phyloP scores from a whole-genome alignment of 2,888 invertebrate genomes.

The Rotaria macrura region DNA sequence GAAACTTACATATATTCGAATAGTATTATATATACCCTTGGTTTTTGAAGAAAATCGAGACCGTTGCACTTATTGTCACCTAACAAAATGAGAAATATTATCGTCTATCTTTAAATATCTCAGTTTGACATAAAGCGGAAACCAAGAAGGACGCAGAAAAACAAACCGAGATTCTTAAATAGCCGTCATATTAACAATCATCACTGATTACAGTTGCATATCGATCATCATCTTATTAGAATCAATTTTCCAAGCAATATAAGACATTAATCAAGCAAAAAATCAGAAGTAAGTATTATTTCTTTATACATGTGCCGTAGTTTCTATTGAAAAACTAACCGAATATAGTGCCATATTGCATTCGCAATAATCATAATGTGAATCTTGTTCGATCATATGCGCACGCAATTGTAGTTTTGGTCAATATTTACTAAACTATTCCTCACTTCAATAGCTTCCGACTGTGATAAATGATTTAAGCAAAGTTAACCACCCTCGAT shows the following conservation, averaged over 20 bases:
- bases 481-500: background rate
- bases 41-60: background rate
- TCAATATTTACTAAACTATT: background rate
- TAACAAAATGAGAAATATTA: background rate
- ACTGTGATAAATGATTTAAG: background rate
- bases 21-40: background rate
- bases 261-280: background rate
- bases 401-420: background rate
- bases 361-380: background rate
- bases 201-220: background rate
- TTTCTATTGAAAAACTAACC: background rate
- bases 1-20: background rate
- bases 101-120: background rate
- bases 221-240: background rate
- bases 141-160: background rate
- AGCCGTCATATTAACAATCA: background rate
- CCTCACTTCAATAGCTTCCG: background rate
- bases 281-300: background rate
- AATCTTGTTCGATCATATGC: background rate
- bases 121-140: background rate
- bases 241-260: background rate
- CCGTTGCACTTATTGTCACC: background rate
- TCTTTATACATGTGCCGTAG: no score
- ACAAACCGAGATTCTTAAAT: background rate
- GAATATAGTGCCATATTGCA: background rate